Evolutionary conservation across 1,140 invertebrate species (phyloP), one percentile per base, ranked within the genome.

Genomic region (Zaprionus lachaisei): DNA sequence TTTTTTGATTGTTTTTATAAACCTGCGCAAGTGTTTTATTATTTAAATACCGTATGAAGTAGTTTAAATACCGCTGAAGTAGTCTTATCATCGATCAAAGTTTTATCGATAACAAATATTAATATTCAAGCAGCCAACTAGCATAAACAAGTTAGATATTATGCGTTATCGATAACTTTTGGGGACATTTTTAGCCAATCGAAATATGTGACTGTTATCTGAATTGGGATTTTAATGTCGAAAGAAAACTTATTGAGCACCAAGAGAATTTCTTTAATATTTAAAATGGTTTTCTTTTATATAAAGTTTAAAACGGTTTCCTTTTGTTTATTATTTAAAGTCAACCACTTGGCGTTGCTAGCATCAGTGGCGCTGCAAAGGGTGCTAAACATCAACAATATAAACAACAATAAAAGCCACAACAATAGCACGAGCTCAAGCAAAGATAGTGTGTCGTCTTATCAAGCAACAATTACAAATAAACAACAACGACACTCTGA

Each of bases 351-450:
- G 63, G 78, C 83, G 54, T 61, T 90, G 28, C 79, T 92, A 41
- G 84, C 86, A 56, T 89, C 91, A 61, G 44, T 89, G 79, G 79
- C 82, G 58, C 63, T 92, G 70, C 89, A 87, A 63, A 92, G 83
- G 79, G 79, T 80, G 77, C 83, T 92, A 58, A 92, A 92, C 69
- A 84, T 92, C 34, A 92, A 91, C 62, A 92, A 78, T 38, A 91
- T 75, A 57, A 83, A 84, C 57, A 91, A 69, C 28, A 75, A 73
- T 14, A 81, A 69, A 75, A 72, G 38, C 20, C 49, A 69, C 57
- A 69, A 63, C 37, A 72, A 31, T 56, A 67, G 54, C 38, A 69
- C 72, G 60, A 64, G 54, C 49, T 26, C 51, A 34, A 38, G 68
- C 20, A 72, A 26, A n/a, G 67, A 58, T 74, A 63, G 57, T 69